Percentiles rank a stretch among this genome's conserved stretches.
phyloP scores from a whole-genome alignment of 2,797 vertebrate species.

The Arnoldichthys spilopterus region DNA sequence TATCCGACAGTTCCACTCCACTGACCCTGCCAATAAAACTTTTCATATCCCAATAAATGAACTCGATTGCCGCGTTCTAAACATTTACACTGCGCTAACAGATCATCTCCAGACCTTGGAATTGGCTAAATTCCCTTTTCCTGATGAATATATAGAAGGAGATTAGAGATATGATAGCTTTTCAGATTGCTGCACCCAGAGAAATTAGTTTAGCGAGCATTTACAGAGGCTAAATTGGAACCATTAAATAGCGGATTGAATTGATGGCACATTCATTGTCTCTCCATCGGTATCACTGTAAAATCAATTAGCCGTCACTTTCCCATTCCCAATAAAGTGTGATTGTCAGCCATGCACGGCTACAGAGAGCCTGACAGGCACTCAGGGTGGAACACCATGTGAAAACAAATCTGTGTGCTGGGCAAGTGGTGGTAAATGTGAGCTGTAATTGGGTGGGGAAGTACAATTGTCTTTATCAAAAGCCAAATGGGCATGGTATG shows the following conservation, averaged over 20 bases:
- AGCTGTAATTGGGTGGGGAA: conserved; percentile 79
- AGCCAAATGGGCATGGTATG: conserved; percentile 73
- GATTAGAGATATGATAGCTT: conserved; percentile 99
- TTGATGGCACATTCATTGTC: conserved; percentile 99
- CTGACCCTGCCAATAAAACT: conserved; percentile 99
- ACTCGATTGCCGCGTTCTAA: conserved; percentile 99
- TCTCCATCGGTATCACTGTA: conserved; percentile 99
- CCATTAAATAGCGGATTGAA: conserved; percentile 99
- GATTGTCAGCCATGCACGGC: conserved; percentile 93
- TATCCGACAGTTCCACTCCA: conserved; percentile 99
- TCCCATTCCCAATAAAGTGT: conserved; percentile 98
- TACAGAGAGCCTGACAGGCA: conserved; percentile 91
- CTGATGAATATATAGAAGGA: conserved; percentile 99
- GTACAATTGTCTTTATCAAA: conserved; percentile 80
- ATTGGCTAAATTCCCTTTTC: conserved; percentile 99
- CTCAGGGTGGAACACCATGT: conserved; percentile 74
- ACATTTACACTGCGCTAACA: conserved; percentile 99
- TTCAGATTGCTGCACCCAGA: conserved; percentile 99
- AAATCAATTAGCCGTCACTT: conserved; percentile 99
- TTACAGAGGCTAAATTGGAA: conserved; percentile 99
- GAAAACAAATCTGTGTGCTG: conserved; percentile 79
- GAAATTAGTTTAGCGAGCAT: conserved; percentile 99
- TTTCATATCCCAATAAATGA: conserved; percentile 99
- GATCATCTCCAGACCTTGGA: conserved; percentile 99
- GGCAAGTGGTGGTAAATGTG: conserved; percentile 70